A percentile compares a stretch with the other conserved stretches of the same genome.
These are phyloP conservation scores for Styela plicata DNA, from an alignment of 23 tunicate species.

Conservation along the genomic window DNA sequence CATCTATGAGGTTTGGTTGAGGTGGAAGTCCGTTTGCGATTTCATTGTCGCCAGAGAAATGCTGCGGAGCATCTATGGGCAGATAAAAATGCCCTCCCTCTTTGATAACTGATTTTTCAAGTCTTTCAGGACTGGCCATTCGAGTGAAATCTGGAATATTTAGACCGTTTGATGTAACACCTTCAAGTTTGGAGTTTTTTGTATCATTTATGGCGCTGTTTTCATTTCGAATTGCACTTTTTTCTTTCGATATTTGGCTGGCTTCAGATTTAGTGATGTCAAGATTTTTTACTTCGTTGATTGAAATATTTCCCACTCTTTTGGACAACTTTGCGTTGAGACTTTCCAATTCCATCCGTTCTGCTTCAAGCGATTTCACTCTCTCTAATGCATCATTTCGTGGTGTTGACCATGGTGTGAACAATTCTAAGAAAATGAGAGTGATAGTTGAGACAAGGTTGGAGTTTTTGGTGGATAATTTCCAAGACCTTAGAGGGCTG, in stretches of 20 bases:
- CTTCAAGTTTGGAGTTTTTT: not conserved
- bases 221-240: not conserved
- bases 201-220: too few relatives aligned
- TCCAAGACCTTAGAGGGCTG: too few relatives aligned
- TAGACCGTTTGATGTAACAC: not conserved
- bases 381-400: not conserved
- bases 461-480: too few relatives aligned
- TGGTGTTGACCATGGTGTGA: slow-evolving; percentile 6
- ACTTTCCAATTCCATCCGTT: not conserved
- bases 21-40: not conserved
- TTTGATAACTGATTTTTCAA: not conserved
- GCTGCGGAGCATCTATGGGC: not conserved
- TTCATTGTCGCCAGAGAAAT: not conserved
- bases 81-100: not conserved
- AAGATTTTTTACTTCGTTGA: not conserved
- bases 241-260: not conserved
- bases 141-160: not conserved
- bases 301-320: not conserved
- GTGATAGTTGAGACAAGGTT: not conserved
- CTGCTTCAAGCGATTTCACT: not conserved
- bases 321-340: not conserved
- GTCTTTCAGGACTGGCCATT: not conserved
- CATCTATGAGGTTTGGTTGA: not conserved
- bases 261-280: not conserved
- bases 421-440: not conserved